Base-by-base conservation (phyloP, 2,797 vertebrate genomes). In the Muscicapa striata region DNA sequence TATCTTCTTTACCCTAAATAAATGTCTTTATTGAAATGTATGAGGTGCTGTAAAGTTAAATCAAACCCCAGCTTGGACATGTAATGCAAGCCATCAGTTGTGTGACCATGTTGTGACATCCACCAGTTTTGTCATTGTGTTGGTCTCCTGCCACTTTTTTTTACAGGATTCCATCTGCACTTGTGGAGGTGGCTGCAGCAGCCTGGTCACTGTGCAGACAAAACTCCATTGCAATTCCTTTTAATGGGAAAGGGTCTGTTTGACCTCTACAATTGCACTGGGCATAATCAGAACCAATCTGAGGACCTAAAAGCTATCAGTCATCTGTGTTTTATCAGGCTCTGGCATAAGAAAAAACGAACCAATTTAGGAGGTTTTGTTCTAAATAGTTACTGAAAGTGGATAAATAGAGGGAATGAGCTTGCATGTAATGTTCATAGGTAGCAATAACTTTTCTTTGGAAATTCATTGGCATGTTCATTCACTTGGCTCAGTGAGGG, bases 1-100 rank as follows among this genome's bases (percentile, higher is more conserved):
- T 99, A 97, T 57, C 16, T 73, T 91, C 69, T 89, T 83, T 86
- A 69, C 10, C 5, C 7, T 19, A 9, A 10, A 43, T 75, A 74
- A 63, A 55, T 73, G 4, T 91, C 48, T 93, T 78, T 90, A 55
- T 88, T 92, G 55, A 84, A 84, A 41, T 68, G 13, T 34, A 34
- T 86, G 66, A 87, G 26, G 6, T 88, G 61, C 77, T 94, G 52
- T 77, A 29, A 84, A 86, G 20, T 84, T 36, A 68, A 67, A 26
- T 58, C 32, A 78, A 59, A 86, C 9, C 27, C 17, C 43, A 52
- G n/a, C 67, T 36, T 77, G 40, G 66, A 34, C 4, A 6, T 57
- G n/a, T 76, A 68, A 36, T 54, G n/a, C 30, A 63, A 32, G 13
- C 49, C 24, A 51, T 85, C 19, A 54, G 0, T 58, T 38, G 32